Conservation (phyloP, 2,888 invertebrate genomes). For the Antheraea assamensis region DNA sequence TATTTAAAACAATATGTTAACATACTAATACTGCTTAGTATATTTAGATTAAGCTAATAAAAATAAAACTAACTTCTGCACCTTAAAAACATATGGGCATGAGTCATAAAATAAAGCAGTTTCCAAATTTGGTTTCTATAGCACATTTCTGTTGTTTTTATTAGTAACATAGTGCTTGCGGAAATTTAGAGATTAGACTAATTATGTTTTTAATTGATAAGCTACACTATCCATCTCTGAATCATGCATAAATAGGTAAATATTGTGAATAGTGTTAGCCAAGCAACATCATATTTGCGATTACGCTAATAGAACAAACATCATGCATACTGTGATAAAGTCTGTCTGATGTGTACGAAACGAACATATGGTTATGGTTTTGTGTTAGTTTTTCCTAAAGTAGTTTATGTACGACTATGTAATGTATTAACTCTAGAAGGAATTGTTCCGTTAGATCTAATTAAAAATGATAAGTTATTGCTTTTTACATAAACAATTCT, state of each 20-base stretch:
- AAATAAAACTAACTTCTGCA: neutral
- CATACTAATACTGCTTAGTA: neutral
- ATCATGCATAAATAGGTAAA: conserved; percentile 18
- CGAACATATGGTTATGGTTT: neutral
- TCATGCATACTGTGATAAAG: neutral
- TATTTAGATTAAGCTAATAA: neutral
- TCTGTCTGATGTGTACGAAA: neutral
- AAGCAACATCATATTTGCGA: conserved; percentile 20
- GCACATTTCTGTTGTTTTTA: neutral
- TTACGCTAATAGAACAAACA: neutral
- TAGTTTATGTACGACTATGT: neutral
- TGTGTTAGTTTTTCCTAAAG: neutral
- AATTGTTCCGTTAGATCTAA: neutral
- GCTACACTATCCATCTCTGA: conserved; percentile 4
- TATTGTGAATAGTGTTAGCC: conserved; percentile 3
- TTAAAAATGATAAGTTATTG: neutral
- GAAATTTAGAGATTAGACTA: neutral
- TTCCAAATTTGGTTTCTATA: neutral
- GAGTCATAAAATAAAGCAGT: neutral
- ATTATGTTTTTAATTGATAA: neutral
- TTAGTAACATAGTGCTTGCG: neutral
- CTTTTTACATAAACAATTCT: neutral
- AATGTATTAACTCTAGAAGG: neutral
- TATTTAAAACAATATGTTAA: neutral
- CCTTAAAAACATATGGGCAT: neutral